These are phyloP conservation scores for Pelobates cultripes DNA, from an alignment of 2,797 vertebrate genomes.

Conservation along the genomic window DNA sequence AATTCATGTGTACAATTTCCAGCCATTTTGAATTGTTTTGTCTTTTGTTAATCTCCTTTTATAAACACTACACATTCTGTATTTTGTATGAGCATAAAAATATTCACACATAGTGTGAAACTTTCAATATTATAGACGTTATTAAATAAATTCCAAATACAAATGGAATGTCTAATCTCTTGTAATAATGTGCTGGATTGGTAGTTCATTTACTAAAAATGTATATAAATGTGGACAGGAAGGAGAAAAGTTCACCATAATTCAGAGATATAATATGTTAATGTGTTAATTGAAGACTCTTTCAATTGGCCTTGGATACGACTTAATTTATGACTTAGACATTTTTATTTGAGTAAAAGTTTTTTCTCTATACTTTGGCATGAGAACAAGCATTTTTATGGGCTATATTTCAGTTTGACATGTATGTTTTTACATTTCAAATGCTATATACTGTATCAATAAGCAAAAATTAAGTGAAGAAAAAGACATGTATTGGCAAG, in stretches of 20 bases:
- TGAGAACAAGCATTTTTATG: slow-evolving; percentile 19
- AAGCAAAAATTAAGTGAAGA: slow-evolving; percentile 15
- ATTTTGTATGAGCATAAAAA: too few species aligned
- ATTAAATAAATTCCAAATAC: background rate
- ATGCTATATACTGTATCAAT: background rate
- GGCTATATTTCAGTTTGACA: slow-evolving; percentile 27
- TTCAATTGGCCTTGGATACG: slow-evolving; percentile 32
- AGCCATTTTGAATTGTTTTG: too few species aligned
- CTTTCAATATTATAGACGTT: background rate
- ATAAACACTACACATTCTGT: too few species aligned
- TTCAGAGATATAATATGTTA: slow-evolving; percentile 62
- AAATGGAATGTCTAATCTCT: background rate
- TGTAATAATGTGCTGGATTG: slow-evolving; percentile 49
- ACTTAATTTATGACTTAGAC: slow-evolving; percentile 32
- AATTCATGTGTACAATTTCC: too few species aligned
- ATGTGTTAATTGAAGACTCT: slow-evolving; percentile 55
- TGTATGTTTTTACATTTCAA: slow-evolving; percentile 34
- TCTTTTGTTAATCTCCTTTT: too few species aligned
- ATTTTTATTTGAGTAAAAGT: slow-evolving; percentile 43
- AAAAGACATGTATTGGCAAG: slow-evolving; percentile 9
- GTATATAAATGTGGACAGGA: slow-evolving; percentile 61
- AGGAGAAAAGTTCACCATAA: slow-evolving; percentile 64
- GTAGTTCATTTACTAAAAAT: slow-evolving; percentile 66
- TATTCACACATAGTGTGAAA: background rate
- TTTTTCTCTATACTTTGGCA: slow-evolving; percentile 36